Evolutionary conservation across 1,140 invertebrate genomes (phyloP).

Genomic region (Drosophila fuyamai): DNA sequence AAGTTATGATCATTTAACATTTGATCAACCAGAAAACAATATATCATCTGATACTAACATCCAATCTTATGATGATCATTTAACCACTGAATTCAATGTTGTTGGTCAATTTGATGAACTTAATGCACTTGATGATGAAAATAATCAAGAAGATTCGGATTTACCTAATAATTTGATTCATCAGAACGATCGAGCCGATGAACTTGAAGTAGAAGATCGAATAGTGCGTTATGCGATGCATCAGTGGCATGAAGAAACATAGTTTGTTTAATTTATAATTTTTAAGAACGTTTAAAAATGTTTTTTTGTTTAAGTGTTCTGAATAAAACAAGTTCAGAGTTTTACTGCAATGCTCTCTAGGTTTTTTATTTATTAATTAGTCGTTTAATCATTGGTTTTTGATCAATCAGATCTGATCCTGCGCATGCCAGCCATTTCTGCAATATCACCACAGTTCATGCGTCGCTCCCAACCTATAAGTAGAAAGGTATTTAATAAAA

Average conservation of each 20-base stretch:
- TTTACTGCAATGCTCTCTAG: conserved; percentile 42
- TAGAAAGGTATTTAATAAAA: not conserved
- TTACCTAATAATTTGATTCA: not conserved
- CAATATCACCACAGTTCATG: conserved; percentile 34
- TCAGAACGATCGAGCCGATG: not conserved
- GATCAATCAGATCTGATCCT: not conserved
- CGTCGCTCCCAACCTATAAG: conserved; percentile 12
- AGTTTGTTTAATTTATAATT: not conserved
- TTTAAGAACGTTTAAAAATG: too few relatives aligned
- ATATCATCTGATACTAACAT: not conserved
- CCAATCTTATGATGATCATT: not conserved
- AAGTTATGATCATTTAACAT: conserved; percentile 8
- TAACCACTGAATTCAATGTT: not conserved
- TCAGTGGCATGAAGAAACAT: conserved; percentile 27
- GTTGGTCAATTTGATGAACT: not conserved
- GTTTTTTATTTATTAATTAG: conserved; percentile 7
- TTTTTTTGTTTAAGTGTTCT: too few relatives aligned
- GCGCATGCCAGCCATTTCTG: conserved; percentile 24
- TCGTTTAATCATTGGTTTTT: not conserved
- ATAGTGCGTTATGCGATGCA: conserved; percentile 36
- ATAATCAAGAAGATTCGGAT: not conserved
- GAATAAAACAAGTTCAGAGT: not conserved
- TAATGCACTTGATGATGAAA: not conserved
- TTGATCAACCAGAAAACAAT: not conserved
- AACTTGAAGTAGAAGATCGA: conserved; percentile 37